These are phyloP conservation scores for Psettodes erumei DNA, from an alignment of 2,113 vertebrate genomes.

Conservation along the genomic window DNA sequence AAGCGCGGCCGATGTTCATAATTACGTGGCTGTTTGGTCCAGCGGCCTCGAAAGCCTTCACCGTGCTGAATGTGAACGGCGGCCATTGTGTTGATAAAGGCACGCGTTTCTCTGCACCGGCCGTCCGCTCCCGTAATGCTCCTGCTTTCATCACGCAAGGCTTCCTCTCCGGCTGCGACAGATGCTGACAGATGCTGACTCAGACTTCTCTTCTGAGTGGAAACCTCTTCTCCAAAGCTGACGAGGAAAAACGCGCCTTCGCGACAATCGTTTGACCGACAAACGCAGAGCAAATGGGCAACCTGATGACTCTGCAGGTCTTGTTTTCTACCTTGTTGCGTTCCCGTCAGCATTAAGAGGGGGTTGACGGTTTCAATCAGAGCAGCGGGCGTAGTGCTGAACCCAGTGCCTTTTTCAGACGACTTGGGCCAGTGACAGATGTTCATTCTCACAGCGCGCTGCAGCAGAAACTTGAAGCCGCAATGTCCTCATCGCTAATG, in stretches of 20 bases:
- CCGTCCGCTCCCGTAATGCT: constrained; percentile 16
- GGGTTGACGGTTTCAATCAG: constrained; percentile 21
- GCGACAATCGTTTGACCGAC: not conserved
- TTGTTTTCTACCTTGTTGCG: not conserved
- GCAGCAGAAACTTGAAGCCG: constrained; percentile 4
- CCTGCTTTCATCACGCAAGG: constrained; percentile 51
- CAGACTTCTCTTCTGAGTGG: constrained; percentile 42
- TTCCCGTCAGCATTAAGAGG: not conserved
- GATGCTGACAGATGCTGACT: constrained; percentile 75
- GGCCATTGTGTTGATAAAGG: constrained; percentile 31
- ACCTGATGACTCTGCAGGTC: not conserved
- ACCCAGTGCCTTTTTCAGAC: constrained; percentile 1
- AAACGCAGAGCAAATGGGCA: not conserved
- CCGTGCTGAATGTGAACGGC: not conserved
- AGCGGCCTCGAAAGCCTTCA: not conserved
- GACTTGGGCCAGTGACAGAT: not conserved
- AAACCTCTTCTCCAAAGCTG: constrained; percentile 2
- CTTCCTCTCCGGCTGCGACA: constrained; percentile 40
- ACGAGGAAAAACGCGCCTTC: constrained; percentile 12
- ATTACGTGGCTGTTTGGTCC: not conserved
- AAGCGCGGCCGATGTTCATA: not conserved
- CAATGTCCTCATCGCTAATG: not conserved
- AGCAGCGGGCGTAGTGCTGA: constrained; percentile 36
- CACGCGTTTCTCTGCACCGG: constrained; percentile 5
- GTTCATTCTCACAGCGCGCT: constrained; percentile 20